Base-by-base conservation (phyloP, 2,113 vertebrate genomes). In the Oreochromis niloticus region DNA sequence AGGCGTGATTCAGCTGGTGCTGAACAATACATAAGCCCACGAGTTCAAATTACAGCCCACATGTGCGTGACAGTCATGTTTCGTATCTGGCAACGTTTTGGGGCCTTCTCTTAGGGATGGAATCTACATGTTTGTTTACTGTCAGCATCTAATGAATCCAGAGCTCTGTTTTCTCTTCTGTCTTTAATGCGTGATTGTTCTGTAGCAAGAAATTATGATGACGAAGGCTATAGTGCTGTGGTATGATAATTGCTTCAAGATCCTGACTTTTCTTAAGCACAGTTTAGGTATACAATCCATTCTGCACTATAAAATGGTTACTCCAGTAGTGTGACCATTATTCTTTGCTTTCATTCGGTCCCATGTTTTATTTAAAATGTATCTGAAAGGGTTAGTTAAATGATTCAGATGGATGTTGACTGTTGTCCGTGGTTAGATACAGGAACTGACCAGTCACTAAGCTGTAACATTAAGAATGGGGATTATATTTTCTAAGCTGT, bases 201-300 rank as follows among this genome's bases (percentile, higher is more conserved):
- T 6, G 81, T 13, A 36, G 61, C 10, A 8, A 89, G 83, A 84
- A 78, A 88, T 88, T 41, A 66, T 83, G 89, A 90, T 84, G 91
- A 92, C 34, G 32, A 24, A 39, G 9, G 71, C 43, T 34, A 16
- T 82, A 55, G 75, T 84, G 50, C 82, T 54, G 83, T 30, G 85
- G 80, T n/a, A 79, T 86, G 84, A 16, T 93, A 92, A 95, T 92
- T 66, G 92, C 80, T 95, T 94, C 90, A 93, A 94, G 92, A 85
- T 50, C 43, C 9, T 3, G 46, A 30, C 24, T 48, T 68, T 41
- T 75, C 34, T 82, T 52, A 66, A 63, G 57, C 52, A n/a, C 48
- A 57, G 19, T 43, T 27, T n/a, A 54, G 32, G 12, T 9, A 3
- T 66, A 34, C 85, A 34, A 6, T 68, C 24, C 13, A 2, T 24